A percentile compares a stretch with the other conserved stretches of the same genome.
Conservation (phyloP, 2,797 vertebrate genomes). For the Coracias cyanogaster region DNA sequence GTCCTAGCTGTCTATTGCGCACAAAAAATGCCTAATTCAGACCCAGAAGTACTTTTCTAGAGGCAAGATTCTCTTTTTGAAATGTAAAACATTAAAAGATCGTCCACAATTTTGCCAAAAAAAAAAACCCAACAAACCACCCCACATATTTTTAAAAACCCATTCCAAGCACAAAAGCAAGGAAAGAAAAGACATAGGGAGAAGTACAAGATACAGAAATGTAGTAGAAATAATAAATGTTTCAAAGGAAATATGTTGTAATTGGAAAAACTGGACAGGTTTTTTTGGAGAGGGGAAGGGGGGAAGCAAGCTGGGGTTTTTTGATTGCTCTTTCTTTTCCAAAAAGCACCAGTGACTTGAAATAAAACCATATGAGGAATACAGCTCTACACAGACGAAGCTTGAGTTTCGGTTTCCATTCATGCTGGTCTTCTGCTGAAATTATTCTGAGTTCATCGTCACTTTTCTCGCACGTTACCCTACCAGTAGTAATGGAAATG, state of each 20-base stretch:
- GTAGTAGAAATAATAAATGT: not conserved
- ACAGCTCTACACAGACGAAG: not conserved
- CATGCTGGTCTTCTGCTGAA: not conserved
- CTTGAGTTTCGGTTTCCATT: not conserved
- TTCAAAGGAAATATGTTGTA: not conserved
- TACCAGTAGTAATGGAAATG: not conserved
- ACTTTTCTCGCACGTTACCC: not conserved
- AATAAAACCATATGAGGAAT: not conserved
- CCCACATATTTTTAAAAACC: not conserved
- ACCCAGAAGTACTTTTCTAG: not conserved
- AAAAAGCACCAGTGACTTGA: not conserved
- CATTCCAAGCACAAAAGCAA: not conserved
- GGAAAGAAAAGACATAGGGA: not conserved
- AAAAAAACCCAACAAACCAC: not conserved
- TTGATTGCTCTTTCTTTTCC: not conserved
- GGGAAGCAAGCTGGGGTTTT: not conserved
- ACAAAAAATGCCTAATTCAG: not conserved
- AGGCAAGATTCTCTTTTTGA: not conserved
- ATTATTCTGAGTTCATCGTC: not conserved
- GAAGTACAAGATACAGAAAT: not conserved
- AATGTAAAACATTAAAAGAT: not conserved
- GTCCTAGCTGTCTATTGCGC: not conserved
- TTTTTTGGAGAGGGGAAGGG: accelerated
- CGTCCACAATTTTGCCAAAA: not conserved
- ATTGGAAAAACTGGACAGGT: not conserved